phyloP scores from a whole-genome alignment of 2,888 invertebrate species.

The Chalcosyrphus nemorum region DNA sequence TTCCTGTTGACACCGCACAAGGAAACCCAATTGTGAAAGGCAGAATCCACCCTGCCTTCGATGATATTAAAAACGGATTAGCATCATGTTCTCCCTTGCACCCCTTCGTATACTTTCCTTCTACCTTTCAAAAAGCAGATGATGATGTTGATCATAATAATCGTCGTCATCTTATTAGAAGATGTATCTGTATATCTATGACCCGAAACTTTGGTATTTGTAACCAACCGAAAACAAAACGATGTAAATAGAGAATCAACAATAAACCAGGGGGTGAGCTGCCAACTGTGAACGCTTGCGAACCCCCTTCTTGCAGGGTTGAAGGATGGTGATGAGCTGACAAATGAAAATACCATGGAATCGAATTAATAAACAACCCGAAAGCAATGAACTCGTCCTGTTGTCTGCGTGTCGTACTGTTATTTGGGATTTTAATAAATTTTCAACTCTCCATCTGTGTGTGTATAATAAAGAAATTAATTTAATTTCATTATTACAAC shows the following conservation, averaged over 20 bases:
- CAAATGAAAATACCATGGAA: constrained; percentile 56
- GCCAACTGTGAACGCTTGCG: too few species aligned
- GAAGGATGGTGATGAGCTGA: constrained; percentile 38
- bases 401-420: constrained; percentile 23
- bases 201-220: constrained; percentile 63
- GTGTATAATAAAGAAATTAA: constrained; percentile 72
- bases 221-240: constrained; percentile 72
- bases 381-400: constrained; percentile 62
- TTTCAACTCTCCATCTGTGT: constrained; percentile 47
- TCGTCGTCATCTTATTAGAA: constrained; percentile 54
- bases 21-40: constrained; percentile 34
- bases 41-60: constrained; percentile 42
- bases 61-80: constrained; percentile 76
- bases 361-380: constrained; percentile 69
- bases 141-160: constrained; percentile 52
- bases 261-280: constrained; percentile 28
- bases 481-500: constrained; percentile 76
- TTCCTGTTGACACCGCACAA: constrained; percentile 23
- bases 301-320: too few species aligned
- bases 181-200: constrained; percentile 55
- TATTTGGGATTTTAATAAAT: constrained; percentile 66
- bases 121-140: constrained; percentile 34
- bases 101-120: constrained; percentile 12
- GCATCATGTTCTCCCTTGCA: constrained; percentile 73
- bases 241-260: constrained; percentile 64